Conservation (phyloP, 2,113 vertebrate genomes). For the Danionella cerebrum region DNA sequence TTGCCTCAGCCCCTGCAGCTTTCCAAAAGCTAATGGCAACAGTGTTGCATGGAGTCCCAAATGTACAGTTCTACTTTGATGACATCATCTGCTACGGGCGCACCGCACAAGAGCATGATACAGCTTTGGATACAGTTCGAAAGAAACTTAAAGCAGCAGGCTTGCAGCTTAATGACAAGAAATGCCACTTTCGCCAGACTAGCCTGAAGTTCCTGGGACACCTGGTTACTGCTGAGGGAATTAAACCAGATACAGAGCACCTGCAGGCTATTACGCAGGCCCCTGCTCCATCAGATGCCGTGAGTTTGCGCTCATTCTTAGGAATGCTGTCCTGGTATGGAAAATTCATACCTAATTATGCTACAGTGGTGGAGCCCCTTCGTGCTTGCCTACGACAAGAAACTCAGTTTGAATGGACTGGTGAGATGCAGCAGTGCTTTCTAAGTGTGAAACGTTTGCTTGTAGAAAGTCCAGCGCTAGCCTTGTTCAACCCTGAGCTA, state of each 20-base stretch:
- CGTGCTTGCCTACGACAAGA: too few relatives aligned
- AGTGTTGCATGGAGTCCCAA: neutral
- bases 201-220: neutral
- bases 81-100: neutral
- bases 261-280: neutral
- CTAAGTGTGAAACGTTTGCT: neutral
- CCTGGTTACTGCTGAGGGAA: neutral
- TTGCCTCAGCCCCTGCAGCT: neutral
- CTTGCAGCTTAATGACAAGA: neutral
- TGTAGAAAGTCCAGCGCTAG: neutral
- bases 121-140: neutral
- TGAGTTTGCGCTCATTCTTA: too few relatives aligned
- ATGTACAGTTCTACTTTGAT: neutral
- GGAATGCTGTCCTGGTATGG: too few relatives aligned
- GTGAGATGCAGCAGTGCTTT: neutral
- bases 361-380: too few relatives aligned
- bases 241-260: neutral
- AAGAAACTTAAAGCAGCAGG: neutral
- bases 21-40: neutral
- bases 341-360: conserved; percentile 1
- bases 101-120: neutral
- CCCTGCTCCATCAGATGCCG: neutral
- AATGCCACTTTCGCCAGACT: neutral
- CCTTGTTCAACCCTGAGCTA: conserved; percentile 10
- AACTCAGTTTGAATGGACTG: too few relatives aligned